A percentile compares a stretch with the other conserved stretches of the same genome.
Evolutionary conservation across 2,113 vertebrate genomes (phyloP).

Genomic region (Uropsilus gracilis): DNA sequence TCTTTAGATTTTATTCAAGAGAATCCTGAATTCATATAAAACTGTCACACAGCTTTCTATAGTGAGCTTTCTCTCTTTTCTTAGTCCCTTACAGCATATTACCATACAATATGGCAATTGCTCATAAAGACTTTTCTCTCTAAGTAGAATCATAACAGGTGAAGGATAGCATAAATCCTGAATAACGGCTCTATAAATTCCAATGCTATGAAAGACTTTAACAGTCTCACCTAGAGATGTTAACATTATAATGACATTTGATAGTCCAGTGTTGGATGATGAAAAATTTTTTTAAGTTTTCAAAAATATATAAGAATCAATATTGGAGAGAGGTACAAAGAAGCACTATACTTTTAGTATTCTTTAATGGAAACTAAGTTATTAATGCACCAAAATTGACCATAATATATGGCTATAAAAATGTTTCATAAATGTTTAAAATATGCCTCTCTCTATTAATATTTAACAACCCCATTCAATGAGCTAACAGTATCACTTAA

Average conservation of each 20-base stretch:
- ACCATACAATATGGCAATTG: background rate
- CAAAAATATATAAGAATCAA: conserved; percentile 15
- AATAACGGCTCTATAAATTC: conserved; percentile 22
- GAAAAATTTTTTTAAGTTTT: conserved; percentile 52
- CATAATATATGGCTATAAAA: conserved; percentile 66
- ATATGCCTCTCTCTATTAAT: conserved; percentile 74
- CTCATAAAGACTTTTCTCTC: background rate
- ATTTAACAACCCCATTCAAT: conserved; percentile 68
- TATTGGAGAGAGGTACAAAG: background rate
- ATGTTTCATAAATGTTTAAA: conserved; percentile 79
- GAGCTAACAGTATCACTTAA: conserved; percentile 74
- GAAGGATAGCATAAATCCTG: conserved; percentile 31
- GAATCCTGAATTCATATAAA: background rate
- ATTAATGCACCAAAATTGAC: conserved; percentile 75
- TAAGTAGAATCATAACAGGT: background rate
- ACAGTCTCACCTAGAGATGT: background rate
- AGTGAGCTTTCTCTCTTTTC: background rate
- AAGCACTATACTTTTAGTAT: conserved; percentile 44
- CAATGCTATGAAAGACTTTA: background rate
- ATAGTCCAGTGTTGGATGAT: background rate
- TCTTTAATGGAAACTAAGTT: conserved; percentile 72
- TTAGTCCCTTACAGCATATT: background rate
- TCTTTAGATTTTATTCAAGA: background rate
- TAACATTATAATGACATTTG: background rate
- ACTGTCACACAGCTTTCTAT: background rate